Conservation (phyloP, 2,888 invertebrate genomes). For the Ormyrus labotus region DNA sequence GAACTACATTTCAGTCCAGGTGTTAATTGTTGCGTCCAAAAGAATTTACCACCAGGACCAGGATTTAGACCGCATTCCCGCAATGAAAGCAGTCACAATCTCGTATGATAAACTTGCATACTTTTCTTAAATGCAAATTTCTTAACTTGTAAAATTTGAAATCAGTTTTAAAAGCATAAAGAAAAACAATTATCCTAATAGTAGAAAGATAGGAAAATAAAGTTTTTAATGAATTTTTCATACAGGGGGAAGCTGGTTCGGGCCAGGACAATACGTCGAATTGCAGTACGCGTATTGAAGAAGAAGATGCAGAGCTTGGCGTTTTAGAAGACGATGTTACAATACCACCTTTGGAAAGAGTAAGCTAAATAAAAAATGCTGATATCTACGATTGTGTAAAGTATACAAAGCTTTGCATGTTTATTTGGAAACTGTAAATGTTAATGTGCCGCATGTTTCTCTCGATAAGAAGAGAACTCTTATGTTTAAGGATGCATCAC, state of each 20-base stretch:
- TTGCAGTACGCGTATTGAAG: constrained; percentile 81
- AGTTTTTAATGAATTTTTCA: no score
- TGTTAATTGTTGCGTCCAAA: constrained; percentile 96
- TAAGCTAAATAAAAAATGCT: constrained; percentile 56
- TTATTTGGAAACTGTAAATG: not conserved
- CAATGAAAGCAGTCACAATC: constrained; percentile 81
- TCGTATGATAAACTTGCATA: constrained; percentile 74
- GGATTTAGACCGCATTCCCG: constrained; percentile 94
- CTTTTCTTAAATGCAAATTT: not conserved
- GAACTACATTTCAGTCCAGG: constrained; percentile 99
- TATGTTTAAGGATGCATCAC: constrained; percentile 64
- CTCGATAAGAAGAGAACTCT: constrained; percentile 48
- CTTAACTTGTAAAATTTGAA: no score
- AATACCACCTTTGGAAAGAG: constrained; percentile 64
- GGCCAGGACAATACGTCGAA: constrained; percentile 68
- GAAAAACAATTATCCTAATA: no score
- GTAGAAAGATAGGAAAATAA: no score
- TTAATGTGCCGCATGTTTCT: constrained; percentile 34
- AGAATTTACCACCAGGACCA: constrained; percentile 94
- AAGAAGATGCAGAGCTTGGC: constrained; percentile 75
- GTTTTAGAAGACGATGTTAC: constrained; percentile 68
- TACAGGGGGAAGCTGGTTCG: constrained; percentile 66
- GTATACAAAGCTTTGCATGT: not conserved
- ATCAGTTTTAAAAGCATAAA: no score
- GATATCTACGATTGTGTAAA: no score